Evolutionary conservation across 2,888 invertebrate genomes (phyloP), one percentile per base, ranked within the genome.

Genomic region (Melieria omissa): DNA sequence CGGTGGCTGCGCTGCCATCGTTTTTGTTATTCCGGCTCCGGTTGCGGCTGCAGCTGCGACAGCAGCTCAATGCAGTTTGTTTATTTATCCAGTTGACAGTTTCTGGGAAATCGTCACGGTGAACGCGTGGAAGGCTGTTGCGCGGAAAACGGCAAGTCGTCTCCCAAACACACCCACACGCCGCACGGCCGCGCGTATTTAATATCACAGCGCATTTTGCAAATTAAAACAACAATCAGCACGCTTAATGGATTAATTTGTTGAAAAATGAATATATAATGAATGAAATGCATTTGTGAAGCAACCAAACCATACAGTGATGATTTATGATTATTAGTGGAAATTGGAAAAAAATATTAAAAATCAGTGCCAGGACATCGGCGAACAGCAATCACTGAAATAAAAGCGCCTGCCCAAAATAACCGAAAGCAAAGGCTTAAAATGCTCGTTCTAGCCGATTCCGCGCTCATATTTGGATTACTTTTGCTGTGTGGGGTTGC

Each of bases 21-120:
- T 65, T 44, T 55, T 55, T 57, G 46, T 45, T 65, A 12, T 58
- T 54, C 45, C 62, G 71, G 67, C 66, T 70, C 70, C 72, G 70
- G 72, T 44, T 64, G 45, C 66, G 61, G 55, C 54, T 75, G 74
- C 68, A 52, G 45, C 10, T 47, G 44, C 29, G 29, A 29, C 29
- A 3, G 29, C 29, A 76, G 71, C 54, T 72, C 70, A 65, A 67
- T 75, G 73, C 60, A 65, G 71, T 75, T 78, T 78, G 74, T 78
- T 84, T 84, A 83, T 85, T 84, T 82, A 82, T 82, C 78, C 80
- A 81, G 79, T 81, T 82, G 84, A 81, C 84, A 85, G 83, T 85
- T 84, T 83, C 80, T 81, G 81, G 85, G 82, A 85, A 84, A 81
- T 82, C 83, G 82, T 84, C 84, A 83, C 82, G 83, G 84, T 81